A percentile compares a stretch with the other conserved stretches of the same genome.
phyloP scores from a whole-genome alignment of 2,113 vertebrate species.

The Climacteris rufus region DNA sequence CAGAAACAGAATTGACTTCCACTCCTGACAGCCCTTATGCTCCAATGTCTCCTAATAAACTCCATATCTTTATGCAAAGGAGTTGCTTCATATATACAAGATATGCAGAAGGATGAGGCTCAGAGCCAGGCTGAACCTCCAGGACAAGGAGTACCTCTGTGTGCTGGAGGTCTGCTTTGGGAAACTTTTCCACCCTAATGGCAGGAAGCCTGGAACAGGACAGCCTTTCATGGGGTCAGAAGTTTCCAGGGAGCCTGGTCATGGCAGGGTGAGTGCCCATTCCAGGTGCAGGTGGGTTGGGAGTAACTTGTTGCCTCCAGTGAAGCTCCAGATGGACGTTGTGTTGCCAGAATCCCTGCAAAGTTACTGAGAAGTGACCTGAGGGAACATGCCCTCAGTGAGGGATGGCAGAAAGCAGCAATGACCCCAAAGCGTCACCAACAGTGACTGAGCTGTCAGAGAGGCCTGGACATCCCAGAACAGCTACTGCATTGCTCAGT shows the following conservation, averaged over 20 bases:
- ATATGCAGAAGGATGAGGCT: background rate
- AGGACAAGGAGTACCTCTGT: background rate
- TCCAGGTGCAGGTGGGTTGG: background rate
- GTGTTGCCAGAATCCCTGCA: background rate
- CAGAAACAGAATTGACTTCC: slow-evolving; percentile 24
- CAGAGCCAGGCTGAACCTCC: background rate
- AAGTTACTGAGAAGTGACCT: background rate
- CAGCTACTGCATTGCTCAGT: background rate
- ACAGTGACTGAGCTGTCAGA: background rate
- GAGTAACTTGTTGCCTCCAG: background rate
- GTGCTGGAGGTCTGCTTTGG: background rate
- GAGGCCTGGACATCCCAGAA: background rate
- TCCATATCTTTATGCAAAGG: slow-evolving; percentile 52
- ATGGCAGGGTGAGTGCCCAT: accelerated
- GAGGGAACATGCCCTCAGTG: background rate
- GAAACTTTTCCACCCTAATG: background rate
- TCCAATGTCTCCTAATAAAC: slow-evolving; percentile 42
- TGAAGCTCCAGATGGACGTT: background rate
- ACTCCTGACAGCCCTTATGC: slow-evolving; percentile 34
- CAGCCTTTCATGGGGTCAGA: background rate
- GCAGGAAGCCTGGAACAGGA: background rate
- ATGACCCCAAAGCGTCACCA: background rate
- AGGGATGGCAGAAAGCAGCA: background rate
- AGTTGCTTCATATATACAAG: slow-evolving; percentile 19
- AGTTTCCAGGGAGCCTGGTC: background rate